Conservation (phyloP, 2,113 vertebrate species). For the Helogale parvula region DNA sequence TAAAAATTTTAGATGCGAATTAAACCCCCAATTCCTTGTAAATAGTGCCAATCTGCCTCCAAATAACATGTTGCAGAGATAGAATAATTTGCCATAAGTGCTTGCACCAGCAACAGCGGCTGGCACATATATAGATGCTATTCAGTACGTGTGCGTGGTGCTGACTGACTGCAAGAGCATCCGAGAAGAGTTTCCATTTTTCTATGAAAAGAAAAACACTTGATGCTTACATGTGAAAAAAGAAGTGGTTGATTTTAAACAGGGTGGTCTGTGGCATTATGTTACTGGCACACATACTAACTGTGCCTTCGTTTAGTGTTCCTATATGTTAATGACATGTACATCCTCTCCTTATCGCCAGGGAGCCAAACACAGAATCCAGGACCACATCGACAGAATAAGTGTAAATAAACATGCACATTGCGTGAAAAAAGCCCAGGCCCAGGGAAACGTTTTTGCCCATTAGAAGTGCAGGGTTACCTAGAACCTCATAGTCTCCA, state of each 20-base stretch:
- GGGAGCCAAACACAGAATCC: not conserved
- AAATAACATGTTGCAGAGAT: conserved; percentile 69
- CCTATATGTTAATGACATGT: not conserved
- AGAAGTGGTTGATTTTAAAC: not conserved
- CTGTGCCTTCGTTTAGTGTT: not conserved
- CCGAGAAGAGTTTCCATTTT: conserved; percentile 15
- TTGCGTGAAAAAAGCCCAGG: not conserved
- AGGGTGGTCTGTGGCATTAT: not conserved
- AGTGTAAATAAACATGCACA: not conserved
- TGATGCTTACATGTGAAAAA: not conserved
- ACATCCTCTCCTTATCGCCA: not conserved
- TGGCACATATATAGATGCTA: conserved; percentile 11
- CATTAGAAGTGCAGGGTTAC: not conserved
- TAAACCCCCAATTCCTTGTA: conserved; percentile 62
- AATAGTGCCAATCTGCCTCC: conserved; percentile 61
- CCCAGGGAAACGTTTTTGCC: not conserved
- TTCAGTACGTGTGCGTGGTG: not conserved
- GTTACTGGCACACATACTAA: not conserved
- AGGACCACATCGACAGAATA: not conserved
- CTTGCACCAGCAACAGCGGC: conserved; percentile 50
- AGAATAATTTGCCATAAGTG: conserved; percentile 59
- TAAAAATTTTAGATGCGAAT: conserved; percentile 72
- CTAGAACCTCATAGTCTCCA: not conserved
- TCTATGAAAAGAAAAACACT: not conserved
- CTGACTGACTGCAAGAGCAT: not conserved